Percentiles rank a stretch among this genome's conserved stretches.
Conservation (phyloP, 2,113 vertebrate species). For the Semicossyphus pulcher region DNA sequence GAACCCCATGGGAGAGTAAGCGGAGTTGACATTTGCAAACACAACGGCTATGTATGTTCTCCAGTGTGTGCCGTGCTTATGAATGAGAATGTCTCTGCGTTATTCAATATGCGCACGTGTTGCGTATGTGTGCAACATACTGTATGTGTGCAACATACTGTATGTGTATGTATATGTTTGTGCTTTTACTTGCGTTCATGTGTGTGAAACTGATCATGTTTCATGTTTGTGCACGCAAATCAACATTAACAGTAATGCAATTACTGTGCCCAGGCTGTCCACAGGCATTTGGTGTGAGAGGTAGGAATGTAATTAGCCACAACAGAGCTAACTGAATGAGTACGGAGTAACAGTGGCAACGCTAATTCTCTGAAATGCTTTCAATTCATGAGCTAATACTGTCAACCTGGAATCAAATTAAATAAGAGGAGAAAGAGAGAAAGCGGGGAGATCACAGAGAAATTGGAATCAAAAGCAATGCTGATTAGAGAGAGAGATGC, state of each 20-base stretch:
- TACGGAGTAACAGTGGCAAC: conserved; percentile 26
- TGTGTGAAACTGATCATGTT: neutral
- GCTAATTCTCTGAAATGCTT: conserved; percentile 48
- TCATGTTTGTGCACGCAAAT: conserved; percentile 32
- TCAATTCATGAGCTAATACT: conserved; percentile 27
- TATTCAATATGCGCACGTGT: neutral
- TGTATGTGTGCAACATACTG: neutral
- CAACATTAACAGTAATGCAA: conserved; percentile 44
- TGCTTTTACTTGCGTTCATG: neutral
- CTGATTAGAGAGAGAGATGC: conserved; percentile 1
- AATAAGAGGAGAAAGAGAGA: neutral
- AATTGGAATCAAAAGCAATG: conserved; percentile 19
- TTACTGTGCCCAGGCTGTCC: conserved; percentile 33
- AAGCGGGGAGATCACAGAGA: conserved; percentile 18
- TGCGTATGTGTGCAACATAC: neutral
- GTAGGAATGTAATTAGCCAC: conserved; percentile 54
- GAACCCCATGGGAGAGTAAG: conserved; percentile 54
- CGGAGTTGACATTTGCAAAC: conserved; percentile 51
- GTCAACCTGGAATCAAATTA: conserved; percentile 48
- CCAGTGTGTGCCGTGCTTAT: neutral
- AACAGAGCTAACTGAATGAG: conserved; percentile 37
- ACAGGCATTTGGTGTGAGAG: conserved; percentile 27
- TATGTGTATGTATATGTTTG: neutral
- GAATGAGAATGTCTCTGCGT: conserved; percentile 13
- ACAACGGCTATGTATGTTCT: conserved; percentile 28